Evolutionary conservation across 2,888 invertebrate species (phyloP), one percentile per base, ranked within the genome.

Genomic region (Geophilus truncorum): DNA sequence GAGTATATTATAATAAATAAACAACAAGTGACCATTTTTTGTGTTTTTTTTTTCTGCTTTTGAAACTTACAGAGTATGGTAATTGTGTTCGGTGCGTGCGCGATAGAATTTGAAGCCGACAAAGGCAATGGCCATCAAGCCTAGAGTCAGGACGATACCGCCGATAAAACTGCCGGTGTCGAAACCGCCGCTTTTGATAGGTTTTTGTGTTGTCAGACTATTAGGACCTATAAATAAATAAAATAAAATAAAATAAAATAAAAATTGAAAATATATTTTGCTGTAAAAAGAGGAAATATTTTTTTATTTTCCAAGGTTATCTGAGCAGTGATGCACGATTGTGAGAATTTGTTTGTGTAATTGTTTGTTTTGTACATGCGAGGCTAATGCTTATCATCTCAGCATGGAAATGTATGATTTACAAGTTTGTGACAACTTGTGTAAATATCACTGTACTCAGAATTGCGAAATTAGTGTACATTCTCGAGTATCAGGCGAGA

Each of bases 31-130:
- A 30, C 32, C 32, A 30, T 2, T 25, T 76, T 25, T 25, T 25
- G 1, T 3, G 5, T 9, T 12, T 75, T 4, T 75, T 32, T 25
- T 25, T 28, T 25, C 15, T 25, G 10, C 6, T n/a, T 1, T 7
- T 2, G 9, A n/a, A 80, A 83, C 88, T 93, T 93, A 96, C 87
- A 96, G 91, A 82, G 94, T 95, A 86, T 94, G 94, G 88, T 96
- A 96, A 88, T 94, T 94, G 84, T 92, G 90, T 87, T 94, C 95
- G 81, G 92, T 92, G 85, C 93, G 92, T 82, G 94, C 92, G 87
- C 92, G 93, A 89, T 95, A 96, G 87, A 95, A 94, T 86, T 94
- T 95, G 89, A 92, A 93, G 45, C 93, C 93, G 85, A 95, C 92
- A 87, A 93, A 92, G 1, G 92, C 92, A 81, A 96, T 92, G 10